phyloP scores from a whole-genome alignment of 2,888 invertebrate genomes.

The Aproaerema taeniolella region DNA sequence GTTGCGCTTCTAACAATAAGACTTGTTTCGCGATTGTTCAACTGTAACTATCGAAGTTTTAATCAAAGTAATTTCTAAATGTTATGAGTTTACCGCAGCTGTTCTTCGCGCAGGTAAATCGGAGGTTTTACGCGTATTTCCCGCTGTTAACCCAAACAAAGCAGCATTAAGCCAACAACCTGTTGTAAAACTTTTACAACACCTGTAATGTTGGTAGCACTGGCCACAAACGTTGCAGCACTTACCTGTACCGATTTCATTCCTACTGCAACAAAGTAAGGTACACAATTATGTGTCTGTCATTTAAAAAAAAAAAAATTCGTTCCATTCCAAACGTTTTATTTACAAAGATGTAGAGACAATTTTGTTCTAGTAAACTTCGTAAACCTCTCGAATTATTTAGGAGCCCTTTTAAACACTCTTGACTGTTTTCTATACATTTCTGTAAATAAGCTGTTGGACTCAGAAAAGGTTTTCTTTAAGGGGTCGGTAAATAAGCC shows the following conservation, averaged over 20 bases:
- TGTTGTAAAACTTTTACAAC: conserved; percentile 49
- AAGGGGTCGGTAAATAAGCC: conserved; percentile 4
- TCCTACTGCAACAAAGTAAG: background rate
- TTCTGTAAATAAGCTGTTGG: conserved; percentile 6
- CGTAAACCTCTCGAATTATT: conserved; percentile 12
- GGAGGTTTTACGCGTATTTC: conserved; percentile 34
- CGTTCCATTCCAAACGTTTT: conserved; percentile 17
- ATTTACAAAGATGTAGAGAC: conserved; percentile 18
- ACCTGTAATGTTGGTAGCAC: conserved; percentile 6
- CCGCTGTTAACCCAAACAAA: conserved; percentile 34
- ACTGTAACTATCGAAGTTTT: no score
- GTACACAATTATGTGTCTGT: background rate
- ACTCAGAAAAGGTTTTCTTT: conserved; percentile 1
- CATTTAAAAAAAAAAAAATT: background rate
- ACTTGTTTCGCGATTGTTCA: no score
- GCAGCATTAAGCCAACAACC: conserved; percentile 41
- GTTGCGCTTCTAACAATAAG: no score
- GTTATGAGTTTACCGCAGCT: no score
- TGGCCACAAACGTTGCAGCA: conserved; percentile 10
- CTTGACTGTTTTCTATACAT: background rate
- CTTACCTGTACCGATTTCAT: no score
- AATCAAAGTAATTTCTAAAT: no score
- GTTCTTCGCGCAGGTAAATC: no score
- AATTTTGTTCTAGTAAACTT: conserved; percentile 18
- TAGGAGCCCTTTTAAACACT: background rate